These are phyloP conservation scores for Mobula birostris DNA, from an alignment of 2,113 vertebrate species.

Conservation along the genomic window DNA sequence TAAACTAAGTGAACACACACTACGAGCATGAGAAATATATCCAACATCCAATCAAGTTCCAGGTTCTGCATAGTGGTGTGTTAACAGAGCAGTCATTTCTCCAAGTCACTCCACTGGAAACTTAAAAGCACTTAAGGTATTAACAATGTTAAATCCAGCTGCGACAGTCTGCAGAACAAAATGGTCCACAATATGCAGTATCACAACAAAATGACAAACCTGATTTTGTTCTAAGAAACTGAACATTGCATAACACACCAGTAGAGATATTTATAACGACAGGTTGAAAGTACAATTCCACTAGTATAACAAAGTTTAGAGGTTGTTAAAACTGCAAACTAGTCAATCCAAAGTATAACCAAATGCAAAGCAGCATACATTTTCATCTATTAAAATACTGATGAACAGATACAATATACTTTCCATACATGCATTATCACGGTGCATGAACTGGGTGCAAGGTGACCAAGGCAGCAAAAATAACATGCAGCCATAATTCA, in stretches of 20 bases:
- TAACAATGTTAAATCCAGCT: slow-evolving; percentile 73
- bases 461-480: slow-evolving; percentile 19
- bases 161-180: slow-evolving; percentile 65
- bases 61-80: slow-evolving; percentile 79
- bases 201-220: slow-evolving; percentile 40
- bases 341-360: slow-evolving; percentile 16
- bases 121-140: slow-evolving; percentile 99
- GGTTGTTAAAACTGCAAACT: neutral
- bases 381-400: slow-evolving; percentile 18
- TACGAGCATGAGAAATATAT: slow-evolving; percentile 6
- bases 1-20: slow-evolving; percentile 4
- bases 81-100: slow-evolving; percentile 88
- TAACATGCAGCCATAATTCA: slow-evolving; percentile 30
- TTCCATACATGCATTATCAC: slow-evolving; percentile 28
- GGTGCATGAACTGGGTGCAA: slow-evolving; percentile 10
- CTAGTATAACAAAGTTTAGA: slow-evolving; percentile 12
- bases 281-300: neutral
- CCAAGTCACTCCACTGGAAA: slow-evolving; percentile 92
- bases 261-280: neutral
- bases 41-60: slow-evolving; percentile 25
- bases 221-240: neutral
- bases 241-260: slow-evolving; percentile 24
- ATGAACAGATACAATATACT: slow-evolving; percentile 29
- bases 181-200: slow-evolving; percentile 49
- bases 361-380: slow-evolving; percentile 29